Evolutionary conservation across 2,797 vertebrate species (phyloP).

Genomic region (Rhinogobio ventralis): DNA sequence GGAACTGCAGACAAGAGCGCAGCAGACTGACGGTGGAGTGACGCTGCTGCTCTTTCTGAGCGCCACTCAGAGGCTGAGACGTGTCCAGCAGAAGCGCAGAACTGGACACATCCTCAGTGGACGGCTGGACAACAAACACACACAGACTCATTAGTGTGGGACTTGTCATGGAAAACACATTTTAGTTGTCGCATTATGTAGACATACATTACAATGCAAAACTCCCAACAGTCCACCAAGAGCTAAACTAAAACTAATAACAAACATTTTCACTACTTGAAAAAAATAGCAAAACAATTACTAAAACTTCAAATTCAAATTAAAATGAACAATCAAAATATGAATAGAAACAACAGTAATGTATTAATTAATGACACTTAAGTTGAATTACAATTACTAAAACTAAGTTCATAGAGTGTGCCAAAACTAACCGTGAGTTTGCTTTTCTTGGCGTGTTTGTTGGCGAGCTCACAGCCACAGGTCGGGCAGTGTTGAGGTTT

Average conservation of each 20-base stretch:
- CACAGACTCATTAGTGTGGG: neutral
- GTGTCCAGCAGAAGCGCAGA: conserved; percentile 76
- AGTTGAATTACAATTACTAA: neutral
- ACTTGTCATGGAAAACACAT: neutral
- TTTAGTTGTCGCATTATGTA: neutral
- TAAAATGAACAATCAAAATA: no score
- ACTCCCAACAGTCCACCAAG: no score
- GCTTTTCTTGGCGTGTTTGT: conserved; percentile 74
- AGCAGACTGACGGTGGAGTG: conserved; percentile 91
- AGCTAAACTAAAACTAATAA: neutral
- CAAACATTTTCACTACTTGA: neutral
- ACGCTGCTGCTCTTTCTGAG: conserved; percentile 89
- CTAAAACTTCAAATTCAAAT: no score
- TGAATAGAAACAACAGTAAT: neutral
- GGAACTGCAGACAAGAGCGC: conserved; percentile 88
- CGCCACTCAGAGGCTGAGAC: conserved; percentile 78
- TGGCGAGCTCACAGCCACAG: conserved; percentile 90
- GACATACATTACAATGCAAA: no score
- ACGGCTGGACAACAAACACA: conserved; percentile 22
- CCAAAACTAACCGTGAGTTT: conserved; percentile 59
- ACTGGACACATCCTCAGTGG: conserved; percentile 10
- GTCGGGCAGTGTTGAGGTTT: conserved; percentile 92
- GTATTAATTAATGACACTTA: no score
- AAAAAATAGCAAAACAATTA: no score
- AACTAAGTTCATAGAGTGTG: neutral